Percentiles rank a stretch among this genome's conserved stretches.
Evolutionary conservation across 2,888 invertebrate genomes (phyloP).

Genomic region (Tinea pellionella): DNA sequence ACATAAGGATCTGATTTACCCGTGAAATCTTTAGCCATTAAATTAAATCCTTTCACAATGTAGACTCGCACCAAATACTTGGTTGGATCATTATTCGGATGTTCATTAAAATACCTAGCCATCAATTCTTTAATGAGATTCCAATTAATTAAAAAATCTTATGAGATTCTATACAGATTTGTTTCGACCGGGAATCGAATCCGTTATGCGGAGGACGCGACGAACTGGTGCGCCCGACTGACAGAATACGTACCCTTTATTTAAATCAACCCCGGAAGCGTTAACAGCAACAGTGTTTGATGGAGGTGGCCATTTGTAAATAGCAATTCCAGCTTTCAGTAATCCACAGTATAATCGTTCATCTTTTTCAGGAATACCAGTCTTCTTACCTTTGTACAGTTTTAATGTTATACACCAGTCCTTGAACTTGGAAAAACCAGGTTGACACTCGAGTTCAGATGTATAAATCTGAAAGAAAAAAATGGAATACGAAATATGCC

Average conservation of each 20-base stretch:
- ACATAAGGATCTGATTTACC: constrained; percentile 86
- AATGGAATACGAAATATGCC: too few relatives aligned
- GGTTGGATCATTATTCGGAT: constrained; percentile 72
- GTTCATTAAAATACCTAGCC: constrained; percentile 65
- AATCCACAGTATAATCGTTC: constrained; percentile 39
- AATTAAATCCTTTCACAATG: constrained; percentile 76
- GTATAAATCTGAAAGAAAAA: constrained; percentile 59
- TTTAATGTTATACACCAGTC: constrained; percentile 75
- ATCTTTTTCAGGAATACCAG: constrained; percentile 49
- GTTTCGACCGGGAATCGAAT: too few relatives aligned
- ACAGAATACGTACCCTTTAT: constrained; percentile 51
- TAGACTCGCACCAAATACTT: constrained; percentile 81
- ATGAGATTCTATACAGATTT: too few relatives aligned
- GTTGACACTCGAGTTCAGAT: constrained; percentile 75
- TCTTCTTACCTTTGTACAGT: constrained; percentile 70
- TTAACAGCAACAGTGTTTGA: constrained; percentile 58
- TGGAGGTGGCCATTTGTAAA: constrained; percentile 78
- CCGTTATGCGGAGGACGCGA: too few relatives aligned
- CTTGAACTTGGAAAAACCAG: constrained; percentile 73
- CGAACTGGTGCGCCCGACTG: too few relatives aligned
- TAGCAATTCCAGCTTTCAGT: constrained; percentile 48
- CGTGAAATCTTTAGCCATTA: constrained; percentile 77
- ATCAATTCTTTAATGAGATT: not conserved
- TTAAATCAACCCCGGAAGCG: constrained; percentile 62
- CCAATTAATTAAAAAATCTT: too few relatives aligned